Conservation (phyloP, 2,113 vertebrate genomes). For the Gnathonemus echidnorhynchus region DNA sequence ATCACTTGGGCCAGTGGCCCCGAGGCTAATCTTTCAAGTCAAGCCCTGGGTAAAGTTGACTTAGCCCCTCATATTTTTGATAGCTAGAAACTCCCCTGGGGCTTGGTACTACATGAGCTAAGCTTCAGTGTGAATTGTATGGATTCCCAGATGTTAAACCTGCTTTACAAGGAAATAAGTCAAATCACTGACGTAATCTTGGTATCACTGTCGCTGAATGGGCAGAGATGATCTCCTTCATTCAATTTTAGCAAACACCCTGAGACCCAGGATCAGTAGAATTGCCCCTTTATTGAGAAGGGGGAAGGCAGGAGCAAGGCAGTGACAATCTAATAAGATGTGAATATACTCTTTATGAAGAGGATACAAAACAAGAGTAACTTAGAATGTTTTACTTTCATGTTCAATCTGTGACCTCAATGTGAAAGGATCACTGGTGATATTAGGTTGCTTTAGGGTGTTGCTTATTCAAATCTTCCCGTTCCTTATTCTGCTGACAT, state of each 20-base stretch:
- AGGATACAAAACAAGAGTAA: not conserved
- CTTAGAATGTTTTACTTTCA: not conserved
- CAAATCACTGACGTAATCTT: not conserved
- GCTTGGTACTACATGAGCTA: not conserved
- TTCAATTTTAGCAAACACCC: not conserved
- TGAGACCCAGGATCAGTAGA: not conserved
- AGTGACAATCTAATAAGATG: not conserved
- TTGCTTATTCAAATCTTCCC: not conserved
- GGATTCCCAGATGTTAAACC: not conserved
- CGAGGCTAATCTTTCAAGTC: no score
- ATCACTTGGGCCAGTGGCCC: no score
- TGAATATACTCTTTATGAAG: not conserved
- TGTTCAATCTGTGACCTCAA: not conserved
- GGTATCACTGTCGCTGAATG: not conserved
- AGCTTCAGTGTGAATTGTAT: not conserved
- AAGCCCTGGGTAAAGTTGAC: no score
- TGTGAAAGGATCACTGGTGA: not conserved
- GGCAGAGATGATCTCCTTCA: not conserved
- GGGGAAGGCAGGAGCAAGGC: not conserved
- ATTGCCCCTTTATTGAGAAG: not conserved
- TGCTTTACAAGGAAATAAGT: not conserved
- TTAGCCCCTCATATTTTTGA: no score
- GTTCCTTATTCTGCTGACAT: not conserved
- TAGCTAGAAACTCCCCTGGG: no score
- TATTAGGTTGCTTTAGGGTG: not conserved